These are phyloP conservation scores for Muscicapa adusta DNA, from an alignment of 2,113 vertebrate species.

Conservation along the genomic window DNA sequence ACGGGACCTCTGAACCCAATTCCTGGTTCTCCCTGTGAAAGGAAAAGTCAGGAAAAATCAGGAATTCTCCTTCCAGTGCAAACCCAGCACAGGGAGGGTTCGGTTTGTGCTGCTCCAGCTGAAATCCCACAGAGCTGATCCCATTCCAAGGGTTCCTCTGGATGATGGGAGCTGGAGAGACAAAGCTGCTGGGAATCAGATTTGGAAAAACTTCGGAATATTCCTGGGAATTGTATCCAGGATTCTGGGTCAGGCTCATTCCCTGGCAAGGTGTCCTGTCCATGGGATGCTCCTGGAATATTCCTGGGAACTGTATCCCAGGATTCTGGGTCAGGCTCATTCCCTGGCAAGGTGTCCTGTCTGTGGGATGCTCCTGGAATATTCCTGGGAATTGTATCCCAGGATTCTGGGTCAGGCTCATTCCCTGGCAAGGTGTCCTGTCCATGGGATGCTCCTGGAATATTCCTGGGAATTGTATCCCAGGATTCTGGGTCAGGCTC, in stretches of 20 bases:
- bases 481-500: neutral
- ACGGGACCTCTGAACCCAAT: constrained; percentile 81
- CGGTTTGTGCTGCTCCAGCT: neutral
- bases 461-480: neutral
- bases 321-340: neutral
- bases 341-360: neutral
- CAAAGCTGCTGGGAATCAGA: neutral
- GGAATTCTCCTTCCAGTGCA: neutral
- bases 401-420: no score
- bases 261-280: neutral
- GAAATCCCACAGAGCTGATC: neutral
- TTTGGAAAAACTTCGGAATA: neutral
- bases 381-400: no score
- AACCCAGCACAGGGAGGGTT: neutral
- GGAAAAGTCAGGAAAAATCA: neutral
- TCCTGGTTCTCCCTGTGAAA: constrained; percentile 82
- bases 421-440: neutral
- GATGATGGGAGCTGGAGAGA: neutral
- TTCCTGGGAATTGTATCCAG: neutral
- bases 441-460: neutral
- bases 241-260: neutral
- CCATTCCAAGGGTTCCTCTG: neutral
- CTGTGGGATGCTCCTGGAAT: neutral
- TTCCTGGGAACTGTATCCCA: accelerated
- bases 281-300: neutral